Percentiles rank a stretch among this genome's conserved stretches.
These are phyloP conservation scores for Glandiceps talaboti DNA, from an alignment of 53 echinoderm and acorn worm genomes.

Conservation along the genomic window DNA sequence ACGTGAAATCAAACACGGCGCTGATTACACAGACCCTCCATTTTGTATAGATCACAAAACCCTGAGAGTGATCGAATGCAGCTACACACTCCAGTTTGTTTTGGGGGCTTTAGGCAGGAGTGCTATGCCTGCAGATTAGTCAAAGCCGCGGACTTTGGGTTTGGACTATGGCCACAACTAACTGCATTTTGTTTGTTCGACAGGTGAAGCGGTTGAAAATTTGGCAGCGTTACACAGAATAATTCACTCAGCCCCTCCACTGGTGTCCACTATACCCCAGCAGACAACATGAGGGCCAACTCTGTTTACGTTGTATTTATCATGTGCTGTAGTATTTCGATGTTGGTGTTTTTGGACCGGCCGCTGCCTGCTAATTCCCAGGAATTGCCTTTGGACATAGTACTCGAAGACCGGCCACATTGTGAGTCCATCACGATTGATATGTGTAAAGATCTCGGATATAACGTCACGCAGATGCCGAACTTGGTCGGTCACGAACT, in stretches of 20 bases:
- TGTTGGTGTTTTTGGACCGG: neutral
- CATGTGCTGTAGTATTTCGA: neutral
- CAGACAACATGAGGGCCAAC: neutral
- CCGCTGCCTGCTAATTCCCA: slow-evolving; percentile 10
- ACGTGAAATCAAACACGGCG: neutral
- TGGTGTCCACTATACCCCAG: neutral
- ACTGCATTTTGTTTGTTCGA: neutral
- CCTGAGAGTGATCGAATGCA: neutral
- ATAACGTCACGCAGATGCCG: slow-evolving; percentile 93
- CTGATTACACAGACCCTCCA: neutral
- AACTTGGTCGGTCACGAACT: slow-evolving; percentile 91
- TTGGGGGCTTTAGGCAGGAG: neutral
- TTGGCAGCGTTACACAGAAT: neutral
- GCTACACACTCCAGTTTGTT: neutral
- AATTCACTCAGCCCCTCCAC: too few relatives aligned
- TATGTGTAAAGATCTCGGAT: slow-evolving; percentile 69
- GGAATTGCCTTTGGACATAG: slow-evolving; percentile 68
- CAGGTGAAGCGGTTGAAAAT: neutral
- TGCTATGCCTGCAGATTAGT: neutral
- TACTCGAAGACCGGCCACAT: slow-evolving; percentile 57
- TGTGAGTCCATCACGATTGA: slow-evolving; percentile 84
- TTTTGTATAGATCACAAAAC: neutral
- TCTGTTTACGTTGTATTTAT: neutral
- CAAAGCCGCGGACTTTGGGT: neutral
- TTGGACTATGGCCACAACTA: neutral